phyloP scores from a whole-genome alignment of 1,140 invertebrate genomes.

The Hyles vespertilio region DNA sequence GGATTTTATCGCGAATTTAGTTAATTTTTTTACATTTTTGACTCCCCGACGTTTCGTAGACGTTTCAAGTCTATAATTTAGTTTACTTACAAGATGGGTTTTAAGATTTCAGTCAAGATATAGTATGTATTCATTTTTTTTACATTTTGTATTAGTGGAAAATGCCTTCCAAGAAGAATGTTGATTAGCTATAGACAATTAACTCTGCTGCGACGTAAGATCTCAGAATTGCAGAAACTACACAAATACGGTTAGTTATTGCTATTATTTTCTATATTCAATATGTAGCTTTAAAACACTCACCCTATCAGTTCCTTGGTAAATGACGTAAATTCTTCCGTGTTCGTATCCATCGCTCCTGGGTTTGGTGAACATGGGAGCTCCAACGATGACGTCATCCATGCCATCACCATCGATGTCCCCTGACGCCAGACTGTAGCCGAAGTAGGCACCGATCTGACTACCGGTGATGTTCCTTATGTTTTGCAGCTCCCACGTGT shows the following conservation, averaged over 20 bases:
- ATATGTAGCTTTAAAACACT: slow-evolving; percentile 23
- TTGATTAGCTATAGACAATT: too few species aligned
- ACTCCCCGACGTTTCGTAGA: too few species aligned
- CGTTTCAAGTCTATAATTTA: too few species aligned
- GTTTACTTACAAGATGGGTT: too few species aligned
- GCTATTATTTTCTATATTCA: too few species aligned
- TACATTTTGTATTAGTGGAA: too few species aligned
- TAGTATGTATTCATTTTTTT: too few species aligned
- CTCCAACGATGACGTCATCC: slow-evolving; percentile 96
- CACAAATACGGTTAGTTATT: neutral
- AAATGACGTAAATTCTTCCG: slow-evolving; percentile 92
- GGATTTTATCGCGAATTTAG: too few species aligned
- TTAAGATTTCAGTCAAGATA: too few species aligned
- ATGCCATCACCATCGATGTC: slow-evolving; percentile 95
- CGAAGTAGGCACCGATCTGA: slow-evolving; percentile 97
- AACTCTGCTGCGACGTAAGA: too few species aligned
- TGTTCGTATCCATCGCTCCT: slow-evolving; percentile 93
- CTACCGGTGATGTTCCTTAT: slow-evolving; percentile 92
- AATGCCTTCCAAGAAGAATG: too few species aligned
- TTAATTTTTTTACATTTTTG: too few species aligned
- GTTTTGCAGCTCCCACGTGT: slow-evolving; percentile 87
- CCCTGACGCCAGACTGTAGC: slow-evolving; percentile 89
- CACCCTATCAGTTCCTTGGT: slow-evolving; percentile 80
- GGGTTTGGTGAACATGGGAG: slow-evolving; percentile 93
- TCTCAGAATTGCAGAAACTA: neutral